Percentiles rank a stretch among this genome's conserved stretches.
These are phyloP conservation scores for Phyllotreta striolata DNA, from an alignment of 2,888 invertebrate species.

Conservation along the genomic window DNA sequence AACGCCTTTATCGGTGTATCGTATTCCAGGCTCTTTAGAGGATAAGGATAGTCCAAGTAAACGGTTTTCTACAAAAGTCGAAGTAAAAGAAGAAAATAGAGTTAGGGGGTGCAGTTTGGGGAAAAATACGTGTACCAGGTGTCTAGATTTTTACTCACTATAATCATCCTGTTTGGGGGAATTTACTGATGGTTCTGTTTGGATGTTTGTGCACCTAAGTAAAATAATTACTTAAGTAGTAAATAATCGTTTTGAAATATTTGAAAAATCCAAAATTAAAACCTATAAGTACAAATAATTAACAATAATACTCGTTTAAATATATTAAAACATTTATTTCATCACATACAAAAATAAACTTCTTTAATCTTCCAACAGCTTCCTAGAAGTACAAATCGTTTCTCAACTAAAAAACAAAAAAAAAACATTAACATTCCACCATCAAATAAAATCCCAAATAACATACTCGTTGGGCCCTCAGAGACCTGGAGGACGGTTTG, in stretches of 20 bases:
- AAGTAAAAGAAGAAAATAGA: neutral
- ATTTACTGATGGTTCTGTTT: neutral
- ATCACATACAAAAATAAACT: neutral
- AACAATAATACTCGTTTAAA: too few species aligned
- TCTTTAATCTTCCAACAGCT: neutral
- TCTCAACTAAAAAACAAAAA: slow-evolving; percentile 45
- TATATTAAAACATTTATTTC: neutral
- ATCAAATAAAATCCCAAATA: too few species aligned
- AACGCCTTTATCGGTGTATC: slow-evolving; percentile 41
- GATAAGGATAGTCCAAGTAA: slow-evolving; percentile 45
- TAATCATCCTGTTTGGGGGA: slow-evolving; percentile 2
- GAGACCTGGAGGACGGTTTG: slow-evolving; percentile 48
- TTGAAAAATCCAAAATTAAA: slow-evolving; percentile 23
- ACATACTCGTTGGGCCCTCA: slow-evolving; percentile 54
- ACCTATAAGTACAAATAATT: too few species aligned
- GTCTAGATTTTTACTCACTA: slow-evolving; percentile 12
- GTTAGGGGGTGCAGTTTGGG: neutral
- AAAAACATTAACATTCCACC: neutral
- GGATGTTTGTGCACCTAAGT: neutral
- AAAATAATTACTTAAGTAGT: neutral
- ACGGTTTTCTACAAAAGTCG: slow-evolving; percentile 47
- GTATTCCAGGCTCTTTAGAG: slow-evolving; percentile 42
- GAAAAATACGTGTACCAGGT: slow-evolving; percentile 14
- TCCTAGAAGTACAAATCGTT: slow-evolving; percentile 43
- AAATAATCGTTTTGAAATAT: neutral